phyloP scores from a whole-genome alignment of 1,140 invertebrate genomes.

The Drosophila pectinifera region DNA sequence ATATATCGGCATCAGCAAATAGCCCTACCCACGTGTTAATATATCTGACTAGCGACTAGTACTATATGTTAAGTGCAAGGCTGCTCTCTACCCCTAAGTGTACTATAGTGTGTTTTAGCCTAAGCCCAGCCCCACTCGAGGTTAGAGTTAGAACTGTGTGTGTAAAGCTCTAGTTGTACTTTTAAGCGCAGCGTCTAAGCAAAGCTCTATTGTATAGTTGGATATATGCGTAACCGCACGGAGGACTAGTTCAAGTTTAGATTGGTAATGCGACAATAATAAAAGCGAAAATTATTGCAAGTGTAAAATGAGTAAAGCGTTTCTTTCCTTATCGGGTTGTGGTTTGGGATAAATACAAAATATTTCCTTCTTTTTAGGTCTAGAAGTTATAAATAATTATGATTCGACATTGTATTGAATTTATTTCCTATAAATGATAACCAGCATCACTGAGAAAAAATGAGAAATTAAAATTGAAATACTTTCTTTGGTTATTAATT shows the following conservation, averaged over 20 bases:
- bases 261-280: constrained; percentile 82
- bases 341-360: no score
- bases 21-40: background rate
- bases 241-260: constrained; percentile 75
- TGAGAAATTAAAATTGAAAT: no score
- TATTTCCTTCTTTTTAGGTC: no score
- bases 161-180: constrained; percentile 60
- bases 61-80: constrained; percentile 45
- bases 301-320: no score
- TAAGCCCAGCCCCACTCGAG: constrained; percentile 27
- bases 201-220: constrained; percentile 76
- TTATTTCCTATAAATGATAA: no score
- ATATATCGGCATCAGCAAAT: background rate
- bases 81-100: constrained; percentile 58
- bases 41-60: constrained; percentile 13
- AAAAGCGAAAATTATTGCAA: constrained; percentile 75
- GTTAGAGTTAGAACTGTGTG: constrained; percentile 5
- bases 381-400: no score
- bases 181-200: constrained; percentile 56
- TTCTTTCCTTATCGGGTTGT: no score
- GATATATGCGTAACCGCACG: constrained; percentile 55
- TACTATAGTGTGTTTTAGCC: constrained; percentile 68
- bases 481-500: no score
- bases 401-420: no score
- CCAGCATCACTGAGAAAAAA: no score